phyloP scores from a whole-genome alignment of 2,888 invertebrate genomes.

The Ptychoptera contaminata region DNA sequence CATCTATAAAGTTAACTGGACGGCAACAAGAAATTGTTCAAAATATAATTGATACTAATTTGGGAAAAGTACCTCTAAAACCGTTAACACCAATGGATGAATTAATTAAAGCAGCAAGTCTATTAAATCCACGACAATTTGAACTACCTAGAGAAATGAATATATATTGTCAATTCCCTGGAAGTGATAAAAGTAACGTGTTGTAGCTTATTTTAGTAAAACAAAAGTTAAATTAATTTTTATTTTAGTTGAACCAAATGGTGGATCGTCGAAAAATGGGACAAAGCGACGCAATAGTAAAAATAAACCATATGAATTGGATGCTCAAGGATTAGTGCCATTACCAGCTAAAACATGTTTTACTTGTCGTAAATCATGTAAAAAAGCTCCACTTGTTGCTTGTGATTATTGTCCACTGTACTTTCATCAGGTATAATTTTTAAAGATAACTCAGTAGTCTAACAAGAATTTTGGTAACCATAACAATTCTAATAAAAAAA shows the following conservation, averaged over 20 bases:
- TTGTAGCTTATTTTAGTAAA: constrained; percentile 11
- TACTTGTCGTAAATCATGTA: constrained; percentile 71
- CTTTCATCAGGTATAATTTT: constrained; percentile 50
- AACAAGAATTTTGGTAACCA: background rate
- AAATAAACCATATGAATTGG: constrained; percentile 37
- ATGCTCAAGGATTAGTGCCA: constrained; percentile 48
- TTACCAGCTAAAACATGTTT: constrained; percentile 73
- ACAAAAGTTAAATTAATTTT: constrained; percentile 10
- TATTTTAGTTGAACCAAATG: constrained; percentile 17
- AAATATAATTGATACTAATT: background rate
- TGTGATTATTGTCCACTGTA: constrained; percentile 88
- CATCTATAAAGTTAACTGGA: background rate
- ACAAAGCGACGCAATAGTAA: constrained; percentile 16
- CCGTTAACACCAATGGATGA: constrained; percentile 53
- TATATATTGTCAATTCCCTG: constrained; percentile 62
- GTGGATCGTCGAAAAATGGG: constrained; percentile 21
- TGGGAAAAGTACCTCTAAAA: constrained; percentile 23
- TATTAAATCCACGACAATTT: constrained; percentile 82
- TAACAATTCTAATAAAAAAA: background rate
- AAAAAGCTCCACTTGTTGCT: constrained; percentile 66
- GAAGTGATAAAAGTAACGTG: constrained; percentile 55
- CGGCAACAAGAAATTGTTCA: background rate
- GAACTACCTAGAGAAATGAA: constrained; percentile 69
- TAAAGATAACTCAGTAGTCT: background rate
- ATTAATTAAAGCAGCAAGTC: constrained; percentile 64